Percentiles rank a stretch among this genome's conserved stretches.
Evolutionary conservation across 1,140 invertebrate species (phyloP).

Genomic region (Spodoptera frugiperda): DNA sequence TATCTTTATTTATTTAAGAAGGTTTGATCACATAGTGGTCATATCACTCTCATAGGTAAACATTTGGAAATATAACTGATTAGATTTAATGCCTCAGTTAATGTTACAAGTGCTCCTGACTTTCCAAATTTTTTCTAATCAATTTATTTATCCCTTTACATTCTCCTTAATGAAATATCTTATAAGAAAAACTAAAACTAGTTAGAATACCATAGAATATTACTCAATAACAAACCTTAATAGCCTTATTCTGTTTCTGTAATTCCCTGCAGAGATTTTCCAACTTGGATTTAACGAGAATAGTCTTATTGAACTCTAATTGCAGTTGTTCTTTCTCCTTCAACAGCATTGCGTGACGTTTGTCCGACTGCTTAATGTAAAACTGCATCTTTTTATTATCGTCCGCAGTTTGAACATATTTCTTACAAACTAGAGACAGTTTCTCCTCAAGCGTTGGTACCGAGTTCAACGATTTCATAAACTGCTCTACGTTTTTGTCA

Average conservation of each 20-base stretch:
- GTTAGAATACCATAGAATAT: not conserved
- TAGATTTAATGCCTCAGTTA: too few species aligned
- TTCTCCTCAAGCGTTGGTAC: constrained; percentile 92
- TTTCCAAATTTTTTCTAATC: too few species aligned
- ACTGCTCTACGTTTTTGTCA: constrained; percentile 89
- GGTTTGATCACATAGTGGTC: too few species aligned
- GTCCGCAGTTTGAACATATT: constrained; percentile 91
- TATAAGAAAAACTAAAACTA: too few species aligned
- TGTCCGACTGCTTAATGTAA: constrained; percentile 89
- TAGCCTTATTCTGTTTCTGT: constrained; percentile 95
- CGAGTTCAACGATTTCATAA: constrained; percentile 90
- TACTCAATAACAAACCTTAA: constrained; percentile 87
- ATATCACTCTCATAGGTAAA: too few species aligned
- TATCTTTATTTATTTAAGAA: too few species aligned
- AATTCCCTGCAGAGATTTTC: constrained; percentile 96
- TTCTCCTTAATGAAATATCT: too few species aligned
- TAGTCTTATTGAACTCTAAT: constrained; percentile 93
- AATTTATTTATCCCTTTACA: too few species aligned
- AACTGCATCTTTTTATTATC: constrained; percentile 90
- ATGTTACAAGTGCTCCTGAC: too few species aligned
- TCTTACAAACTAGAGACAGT: constrained; percentile 90
- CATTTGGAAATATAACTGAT: too few species aligned
- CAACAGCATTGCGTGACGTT: constrained; percentile 87
- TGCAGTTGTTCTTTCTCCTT: constrained; percentile 95
- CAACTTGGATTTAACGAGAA: constrained; percentile 92